Evolutionary conservation across 2,888 invertebrate species (phyloP), one percentile per base, ranked within the genome.

Genomic region (Agrotis puta): DNA sequence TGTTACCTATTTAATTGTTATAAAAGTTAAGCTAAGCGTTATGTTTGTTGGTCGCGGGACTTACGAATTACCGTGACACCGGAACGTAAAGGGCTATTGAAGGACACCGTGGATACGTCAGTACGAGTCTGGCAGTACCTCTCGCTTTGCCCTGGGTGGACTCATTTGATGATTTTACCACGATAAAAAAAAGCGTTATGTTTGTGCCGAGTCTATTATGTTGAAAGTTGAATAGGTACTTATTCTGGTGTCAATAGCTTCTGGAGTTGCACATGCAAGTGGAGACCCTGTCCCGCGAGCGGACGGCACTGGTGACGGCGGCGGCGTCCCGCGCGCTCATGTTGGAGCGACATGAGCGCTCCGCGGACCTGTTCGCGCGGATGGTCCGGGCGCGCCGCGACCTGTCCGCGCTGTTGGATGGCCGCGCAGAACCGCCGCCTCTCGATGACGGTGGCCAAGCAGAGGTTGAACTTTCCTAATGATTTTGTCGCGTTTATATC

Each of bases 321-420:
- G 94, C 94, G 0, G 94, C 94, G 18, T 92, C 94, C 0, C 92
- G 94, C 3, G 93, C 94, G 2, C 91, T 96, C 2, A 94, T 95
- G 95, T 80, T 96, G 75, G 95, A 96, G 89, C 88, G 95, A 0
- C 93, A 95, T 81, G 95, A 96, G 82, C 93, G 94, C 3, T 91
- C 94, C 2, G 94, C 94, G 0, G 93, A 94, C 7, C 83, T 94
- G 57, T 95, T 95, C 76, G 90, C 93, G 1, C 85, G 88, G 4
- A 90, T 93, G 82, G 89, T 92, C 2, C 89, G 93, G 48, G 91
- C 93, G 1, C 91, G 95, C 0, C 88, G 92, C 1, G 91, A 94
- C 3, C 89, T 95, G 4, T 85, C 88, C 6, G 91, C 92, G 0
- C 74, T 90, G 1, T 80, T 95, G 0, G 91, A 92, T 1, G 90